Percentiles rank a stretch among this genome's conserved stretches.
These are phyloP conservation scores for Sepiola atlantica DNA, from an alignment of 2,888 invertebrate species.

Conservation along the genomic window DNA sequence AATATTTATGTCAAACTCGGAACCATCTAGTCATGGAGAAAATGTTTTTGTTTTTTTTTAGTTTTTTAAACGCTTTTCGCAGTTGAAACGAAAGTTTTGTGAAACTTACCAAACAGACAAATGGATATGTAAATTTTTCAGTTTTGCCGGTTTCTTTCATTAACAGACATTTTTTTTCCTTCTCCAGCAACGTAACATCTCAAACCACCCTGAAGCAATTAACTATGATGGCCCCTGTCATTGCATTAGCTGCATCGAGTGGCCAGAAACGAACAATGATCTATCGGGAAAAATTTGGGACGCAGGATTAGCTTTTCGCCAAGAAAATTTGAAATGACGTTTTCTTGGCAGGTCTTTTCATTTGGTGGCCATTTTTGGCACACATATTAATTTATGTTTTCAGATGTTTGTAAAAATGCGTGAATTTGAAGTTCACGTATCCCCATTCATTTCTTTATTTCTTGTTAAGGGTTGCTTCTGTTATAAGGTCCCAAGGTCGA, in stretches of 20 bases:
- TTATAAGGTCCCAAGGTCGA: background rate
- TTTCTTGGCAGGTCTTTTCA: background rate
- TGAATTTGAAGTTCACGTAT: background rate
- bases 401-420: constrained; percentile 21
- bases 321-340: constrained; percentile 6
- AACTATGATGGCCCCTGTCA: constrained; percentile 9
- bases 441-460: background rate
- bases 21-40: too few relatives aligned
- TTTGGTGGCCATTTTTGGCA: background rate
- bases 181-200: background rate
- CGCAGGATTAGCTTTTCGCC: background rate
- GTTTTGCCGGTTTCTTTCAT: background rate
- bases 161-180: background rate
- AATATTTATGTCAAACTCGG: too few relatives aligned
- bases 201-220: background rate
- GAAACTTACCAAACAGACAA: background rate
- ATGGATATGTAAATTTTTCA: background rate
- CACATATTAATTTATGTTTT: background rate
- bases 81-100: background rate
- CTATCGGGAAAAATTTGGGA: background rate
- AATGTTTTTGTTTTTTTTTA: too few relatives aligned
- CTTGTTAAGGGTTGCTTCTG: background rate
- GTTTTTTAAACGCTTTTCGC: too few relatives aligned
- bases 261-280: background rate
- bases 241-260: background rate